Base-by-base conservation (phyloP, 2,113 vertebrate species). In the Galemys pyrenaicus region DNA sequence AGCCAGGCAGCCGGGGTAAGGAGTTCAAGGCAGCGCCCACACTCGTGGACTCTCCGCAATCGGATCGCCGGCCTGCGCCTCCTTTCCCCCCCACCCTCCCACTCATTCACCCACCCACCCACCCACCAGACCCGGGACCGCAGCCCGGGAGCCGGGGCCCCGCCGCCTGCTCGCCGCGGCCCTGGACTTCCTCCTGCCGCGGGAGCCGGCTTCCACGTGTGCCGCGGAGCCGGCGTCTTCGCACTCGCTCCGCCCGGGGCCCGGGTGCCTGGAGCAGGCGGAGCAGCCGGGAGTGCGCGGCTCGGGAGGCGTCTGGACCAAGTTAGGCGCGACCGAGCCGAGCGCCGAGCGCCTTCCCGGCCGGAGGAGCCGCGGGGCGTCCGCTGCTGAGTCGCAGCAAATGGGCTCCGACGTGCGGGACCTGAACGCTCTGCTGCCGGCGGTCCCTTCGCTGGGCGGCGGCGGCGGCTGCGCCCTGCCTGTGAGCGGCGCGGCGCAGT, bases 391-490 rank as follows among this genome's bases (percentile, higher is more conserved):
- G 95, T 92, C 96, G 94, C 97, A 94, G 58, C 98, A 97, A 84
- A 99, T 99, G 99, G 99, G 99, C 96, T 99, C 99, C 89, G 99
- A 99, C 46, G 97, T 99, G 86, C 98, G 99, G 95, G 99, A 99
- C 91, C 98, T 99, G 96, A 99, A 99, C 97, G 98, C 99, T 56
- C 98, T 99, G 92, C 98, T 99, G 79, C 99, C 99, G 2, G 98
- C 99, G 0, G 98, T 99, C 60, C 98, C 99, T 49, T 98, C 99
- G 54, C 98, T 99, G 96, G 98, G 98, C 65, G 98, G 98, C 70
- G 98, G 98, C 94, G 98, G 98, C 32, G 98, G 97, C 97, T 99
- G 99, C 95, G 97, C 98, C 93, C 98, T 99, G 98, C 98, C 99
- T 0, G 99, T 99, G 91, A 98, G 98, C 88, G 98, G 98, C 41